A percentile compares a stretch with the other conserved stretches of the same genome.
Evolutionary conservation across 1,140 invertebrate genomes (phyloP).

Genomic region (Meloidogyne exigua): DNA sequence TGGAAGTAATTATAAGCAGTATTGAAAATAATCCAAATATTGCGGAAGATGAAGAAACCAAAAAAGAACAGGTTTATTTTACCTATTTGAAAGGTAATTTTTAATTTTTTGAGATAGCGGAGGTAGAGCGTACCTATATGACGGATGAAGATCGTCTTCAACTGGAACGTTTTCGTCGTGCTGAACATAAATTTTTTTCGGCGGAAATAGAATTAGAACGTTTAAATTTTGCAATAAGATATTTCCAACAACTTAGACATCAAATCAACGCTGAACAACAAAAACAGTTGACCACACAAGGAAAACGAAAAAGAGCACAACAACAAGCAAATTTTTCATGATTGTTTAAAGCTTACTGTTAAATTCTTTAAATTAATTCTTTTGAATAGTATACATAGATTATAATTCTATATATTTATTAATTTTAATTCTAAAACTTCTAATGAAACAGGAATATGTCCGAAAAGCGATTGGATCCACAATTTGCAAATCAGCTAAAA

Average conservation of each 20-base stretch:
- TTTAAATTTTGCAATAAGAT: slow-evolving; percentile 35
- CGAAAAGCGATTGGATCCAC: background rate
- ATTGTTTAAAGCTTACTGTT: background rate
- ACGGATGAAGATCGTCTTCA: slow-evolving; percentile 24
- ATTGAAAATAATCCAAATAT: slow-evolving; percentile 32
- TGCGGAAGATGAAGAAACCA: slow-evolving; percentile 28
- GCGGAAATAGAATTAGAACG: slow-evolving; percentile 35
- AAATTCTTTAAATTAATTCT: background rate
- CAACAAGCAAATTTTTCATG: slow-evolving; percentile 1
- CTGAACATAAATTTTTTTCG: slow-evolving; percentile 23
- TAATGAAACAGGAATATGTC: too few relatives aligned
- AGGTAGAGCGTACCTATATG: slow-evolving; percentile 36
- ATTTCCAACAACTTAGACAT: slow-evolving; percentile 26
- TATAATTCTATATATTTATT: background rate
- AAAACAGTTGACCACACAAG: slow-evolving; percentile 2
- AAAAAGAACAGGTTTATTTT: slow-evolving; percentile 38
- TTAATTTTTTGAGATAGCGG: slow-evolving; percentile 21
- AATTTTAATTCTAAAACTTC: background rate
- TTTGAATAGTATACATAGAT: background rate
- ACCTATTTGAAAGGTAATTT: background rate
- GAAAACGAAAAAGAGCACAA: background rate
- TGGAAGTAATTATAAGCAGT: slow-evolving; percentile 36
- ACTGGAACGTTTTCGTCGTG: slow-evolving; percentile 25
- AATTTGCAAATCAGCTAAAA: background rate
- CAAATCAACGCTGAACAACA: slow-evolving; percentile 13